These are phyloP conservation scores for Hylia prasina DNA, from an alignment of 2,113 vertebrate genomes.

Conservation along the genomic window DNA sequence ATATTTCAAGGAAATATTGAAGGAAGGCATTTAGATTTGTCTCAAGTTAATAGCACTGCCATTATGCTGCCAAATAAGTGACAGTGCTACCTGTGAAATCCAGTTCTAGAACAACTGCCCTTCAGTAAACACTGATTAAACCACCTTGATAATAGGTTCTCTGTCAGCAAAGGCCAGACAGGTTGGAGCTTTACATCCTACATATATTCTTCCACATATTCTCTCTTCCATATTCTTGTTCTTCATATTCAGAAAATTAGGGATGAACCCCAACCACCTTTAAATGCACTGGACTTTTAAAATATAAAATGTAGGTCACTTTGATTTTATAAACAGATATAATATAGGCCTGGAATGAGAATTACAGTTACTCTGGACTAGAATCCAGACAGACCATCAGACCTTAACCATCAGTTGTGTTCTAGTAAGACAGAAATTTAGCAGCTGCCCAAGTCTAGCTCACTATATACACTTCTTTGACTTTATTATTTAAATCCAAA, in stretches of 20 bases:
- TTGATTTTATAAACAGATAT: neutral
- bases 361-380: neutral
- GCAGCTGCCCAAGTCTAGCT: neutral
- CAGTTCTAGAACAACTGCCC: neutral
- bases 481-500: neutral
- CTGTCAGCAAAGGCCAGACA: neutral
- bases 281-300: neutral
- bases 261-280: neutral
- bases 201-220: neutral
- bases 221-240: neutral
- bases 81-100: neutral
- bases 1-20: neutral
- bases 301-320: neutral
- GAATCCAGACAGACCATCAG: neutral
- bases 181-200: neutral
- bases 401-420: neutral
- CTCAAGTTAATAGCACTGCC: neutral
- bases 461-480: neutral
- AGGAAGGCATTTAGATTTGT: neutral
- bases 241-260: neutral
- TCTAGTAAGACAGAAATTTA: neutral
- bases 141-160: neutral
- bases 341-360: neutral
- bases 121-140: conserved; percentile 27
- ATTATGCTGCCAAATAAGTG: neutral